A percentile compares a stretch with the other conserved stretches of the same genome.
Conservation (phyloP, 2,797 vertebrate species). For the Neosalanx taihuensis region DNA sequence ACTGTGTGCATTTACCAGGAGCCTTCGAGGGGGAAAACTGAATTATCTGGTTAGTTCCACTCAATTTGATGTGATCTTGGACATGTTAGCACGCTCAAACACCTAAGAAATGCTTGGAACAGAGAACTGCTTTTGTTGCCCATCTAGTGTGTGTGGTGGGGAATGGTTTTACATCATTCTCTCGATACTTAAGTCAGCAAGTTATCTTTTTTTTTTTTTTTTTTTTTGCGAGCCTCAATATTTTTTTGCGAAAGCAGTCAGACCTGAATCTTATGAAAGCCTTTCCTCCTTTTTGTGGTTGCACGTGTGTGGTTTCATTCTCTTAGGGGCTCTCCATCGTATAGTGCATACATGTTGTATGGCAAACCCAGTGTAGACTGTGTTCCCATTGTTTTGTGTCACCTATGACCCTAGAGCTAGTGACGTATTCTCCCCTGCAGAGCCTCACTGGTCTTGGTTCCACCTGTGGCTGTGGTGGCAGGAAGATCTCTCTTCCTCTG, state of each 20-base stretch:
- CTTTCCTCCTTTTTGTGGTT: neutral
- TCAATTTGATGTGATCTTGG: slow-evolving; percentile 1
- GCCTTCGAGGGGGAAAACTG: neutral
- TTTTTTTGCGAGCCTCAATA: neutral
- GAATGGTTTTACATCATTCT: neutral
- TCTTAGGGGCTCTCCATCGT: neutral
- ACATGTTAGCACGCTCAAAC: neutral
- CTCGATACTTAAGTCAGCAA: neutral
- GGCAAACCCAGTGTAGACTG: neutral
- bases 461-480: slow-evolving; percentile 58
- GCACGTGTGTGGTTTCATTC: neutral
- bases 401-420: neutral
- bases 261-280: neutral
- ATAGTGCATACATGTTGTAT: slow-evolving; percentile 17
- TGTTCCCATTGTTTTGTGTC: slow-evolving; percentile 13
- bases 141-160: neutral
- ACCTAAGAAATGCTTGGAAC: neutral
- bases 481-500: slow-evolving; percentile 62
- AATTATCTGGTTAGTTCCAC: slow-evolving; percentile 6
- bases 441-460: slow-evolving; percentile 29
- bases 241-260: neutral
- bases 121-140: neutral
- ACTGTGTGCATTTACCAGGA: neutral
- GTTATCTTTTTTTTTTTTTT: neutral
- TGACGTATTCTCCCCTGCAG: neutral